phyloP scores from a whole-genome alignment of 2,797 vertebrate genomes.

The Acanthopagrus latus region DNA sequence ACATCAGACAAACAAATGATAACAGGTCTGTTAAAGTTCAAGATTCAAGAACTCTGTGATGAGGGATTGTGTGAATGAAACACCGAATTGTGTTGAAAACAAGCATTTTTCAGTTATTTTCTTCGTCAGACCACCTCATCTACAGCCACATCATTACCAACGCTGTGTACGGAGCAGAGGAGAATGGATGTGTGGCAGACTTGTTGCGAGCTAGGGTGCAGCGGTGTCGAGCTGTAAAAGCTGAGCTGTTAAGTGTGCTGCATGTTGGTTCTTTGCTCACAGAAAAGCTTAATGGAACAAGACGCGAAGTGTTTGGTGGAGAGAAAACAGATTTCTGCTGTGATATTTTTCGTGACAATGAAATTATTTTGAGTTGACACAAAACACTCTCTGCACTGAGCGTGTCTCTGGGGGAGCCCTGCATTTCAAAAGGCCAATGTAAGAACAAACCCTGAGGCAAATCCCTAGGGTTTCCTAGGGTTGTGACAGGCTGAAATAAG shows the following conservation, averaged over 20 bases:
- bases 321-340: constrained; percentile 11
- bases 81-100: too few species aligned
- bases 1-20: too few species aligned
- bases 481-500: constrained; percentile 31
- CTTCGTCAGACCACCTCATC: not conserved
- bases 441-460: not conserved
- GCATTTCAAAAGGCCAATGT: constrained; percentile 10
- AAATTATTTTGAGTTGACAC: constrained; percentile 36
- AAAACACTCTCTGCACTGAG: not conserved
- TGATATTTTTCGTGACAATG: constrained; percentile 10
- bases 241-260: constrained; percentile 3
- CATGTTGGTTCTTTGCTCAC: not conserved
- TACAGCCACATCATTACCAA: not conserved
- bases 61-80: too few species aligned
- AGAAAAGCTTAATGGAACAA: constrained; percentile 24
- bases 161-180: not conserved
- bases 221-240: constrained; percentile 6
- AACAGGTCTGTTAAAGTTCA: too few species aligned
- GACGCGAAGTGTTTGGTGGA: not conserved
- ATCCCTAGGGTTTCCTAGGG: constrained; percentile 13
- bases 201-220: not conserved
- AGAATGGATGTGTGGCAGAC: constrained; percentile 9
- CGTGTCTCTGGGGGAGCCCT: not conserved
- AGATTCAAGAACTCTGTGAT: too few species aligned
- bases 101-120: too few species aligned